These are phyloP conservation scores for Zoanthus gigantus DNA, from an alignment of 92 coral and sea anemone species.

Conservation along the genomic window DNA sequence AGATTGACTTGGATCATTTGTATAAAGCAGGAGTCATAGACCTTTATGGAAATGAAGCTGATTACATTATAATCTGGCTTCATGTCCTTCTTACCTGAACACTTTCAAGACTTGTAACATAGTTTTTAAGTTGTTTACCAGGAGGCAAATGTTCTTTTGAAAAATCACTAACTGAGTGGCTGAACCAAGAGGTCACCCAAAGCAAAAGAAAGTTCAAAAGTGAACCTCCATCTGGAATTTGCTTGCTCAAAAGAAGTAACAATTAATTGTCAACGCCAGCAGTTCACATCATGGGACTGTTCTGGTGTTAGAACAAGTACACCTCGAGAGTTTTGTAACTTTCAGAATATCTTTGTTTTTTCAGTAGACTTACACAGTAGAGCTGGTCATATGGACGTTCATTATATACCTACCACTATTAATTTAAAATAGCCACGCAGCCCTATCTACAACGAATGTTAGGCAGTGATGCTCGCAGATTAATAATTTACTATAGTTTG, in stretches of 20 bases:
- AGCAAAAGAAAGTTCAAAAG: background rate
- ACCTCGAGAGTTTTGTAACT: background rate
- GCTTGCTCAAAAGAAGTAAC: background rate
- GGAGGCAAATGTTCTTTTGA: background rate
- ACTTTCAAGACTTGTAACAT: background rate
- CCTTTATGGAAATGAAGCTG: too few species aligned
- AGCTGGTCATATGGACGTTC: background rate
- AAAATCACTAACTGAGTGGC: background rate
- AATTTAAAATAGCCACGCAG: too few species aligned
- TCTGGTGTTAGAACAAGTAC: background rate
- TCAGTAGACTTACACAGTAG: background rate
- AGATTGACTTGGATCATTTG: too few species aligned
- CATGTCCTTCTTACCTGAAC: too few species aligned
- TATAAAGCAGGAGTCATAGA: too few species aligned
- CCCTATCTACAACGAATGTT: too few species aligned
- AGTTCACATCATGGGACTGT: background rate
- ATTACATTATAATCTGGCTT: too few species aligned
- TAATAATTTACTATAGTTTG: background rate
- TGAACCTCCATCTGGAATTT: background rate
- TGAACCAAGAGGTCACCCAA: background rate
- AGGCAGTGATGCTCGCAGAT: too few species aligned
- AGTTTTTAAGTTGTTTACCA: background rate
- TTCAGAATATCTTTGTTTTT: background rate
- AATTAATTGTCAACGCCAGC: background rate
- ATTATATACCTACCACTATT: background rate